Evolutionary conservation across 2,888 invertebrate genomes (phyloP), one percentile per base, ranked within the genome.

Genomic region (Carabus problematicus): DNA sequence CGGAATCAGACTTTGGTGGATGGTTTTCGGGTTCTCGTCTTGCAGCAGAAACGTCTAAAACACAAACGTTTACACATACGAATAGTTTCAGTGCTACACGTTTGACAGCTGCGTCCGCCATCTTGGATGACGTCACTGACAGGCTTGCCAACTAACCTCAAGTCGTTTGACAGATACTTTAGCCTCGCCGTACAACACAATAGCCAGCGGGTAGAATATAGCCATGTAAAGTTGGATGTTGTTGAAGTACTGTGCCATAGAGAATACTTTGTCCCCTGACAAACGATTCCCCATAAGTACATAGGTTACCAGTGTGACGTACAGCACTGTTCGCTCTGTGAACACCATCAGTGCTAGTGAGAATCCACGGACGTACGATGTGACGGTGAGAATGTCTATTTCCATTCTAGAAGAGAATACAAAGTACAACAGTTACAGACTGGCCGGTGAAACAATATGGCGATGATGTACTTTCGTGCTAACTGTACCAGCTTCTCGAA

Each of bases 261-360:
- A 89, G 80, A 92, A 93, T 0, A 91, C 90, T 76, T 89, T 86
- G 67, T 89, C 89, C 0, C 89, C 85, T 8, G 82, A 81, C 72
- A 85, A 77, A n/a, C 71, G 72, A 68, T 84, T 76, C 12, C 91
- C 92, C 74, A 89, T 82, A 1, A 94, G 82, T 9, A 92, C 90
- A 77, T 90, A 94, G 0, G 91, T 87, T 56, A 93, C 84, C 64
- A 97, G 85, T 1, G 94, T 93, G 71, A 93, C 87, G 78, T 91
- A 94, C 8, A 95, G 84, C 1, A 95, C 91, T 59, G 94, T 86
- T 72, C 96, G 89, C 77, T 94, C 92, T 0, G 95, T 93, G 79
- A 94, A 95, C 56, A 95, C 91, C 78, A 87, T 80, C 72, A 87
- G 77, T 0, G 89, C 88, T 41, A 87, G 82, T 6, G 88, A 88